phyloP scores from a whole-genome alignment of 1,140 invertebrate species.

The Sycobia sp. region DNA sequence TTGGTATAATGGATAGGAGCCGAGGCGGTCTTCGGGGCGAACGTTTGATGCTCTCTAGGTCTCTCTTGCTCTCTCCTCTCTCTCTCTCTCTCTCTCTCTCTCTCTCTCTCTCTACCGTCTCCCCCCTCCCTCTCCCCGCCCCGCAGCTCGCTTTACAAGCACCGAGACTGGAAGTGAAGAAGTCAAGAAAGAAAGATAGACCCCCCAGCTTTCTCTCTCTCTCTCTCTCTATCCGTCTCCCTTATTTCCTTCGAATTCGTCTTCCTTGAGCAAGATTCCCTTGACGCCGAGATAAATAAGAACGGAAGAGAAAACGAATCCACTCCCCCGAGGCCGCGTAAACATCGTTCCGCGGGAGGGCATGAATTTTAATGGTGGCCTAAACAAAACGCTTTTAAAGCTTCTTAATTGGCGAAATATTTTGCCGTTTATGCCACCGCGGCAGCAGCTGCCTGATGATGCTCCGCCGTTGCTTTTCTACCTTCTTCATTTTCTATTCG shows the following conservation, averaged over 20 bases:
- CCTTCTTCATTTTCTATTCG: no score
- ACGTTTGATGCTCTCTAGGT: slow-evolving; percentile 1
- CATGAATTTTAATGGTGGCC: slow-evolving; percentile 18
- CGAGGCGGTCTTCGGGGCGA: slow-evolving; percentile 27
- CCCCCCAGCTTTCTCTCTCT: background rate
- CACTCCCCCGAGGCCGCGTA: background rate
- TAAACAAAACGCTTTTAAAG: background rate
- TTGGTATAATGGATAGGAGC: slow-evolving; percentile 49
- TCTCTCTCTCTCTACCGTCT: no score
- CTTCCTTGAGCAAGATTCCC: background rate
- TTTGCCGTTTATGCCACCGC: background rate
- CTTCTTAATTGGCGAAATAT: slow-evolving; percentile 6
- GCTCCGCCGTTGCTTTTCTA: no score
- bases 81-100: background rate
- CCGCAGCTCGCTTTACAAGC: no score
- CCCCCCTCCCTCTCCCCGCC: no score
- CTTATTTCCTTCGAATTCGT: no score
- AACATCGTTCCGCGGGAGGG: background rate
- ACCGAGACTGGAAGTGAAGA: no score
- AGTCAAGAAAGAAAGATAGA: no score
- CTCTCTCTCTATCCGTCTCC: background rate
- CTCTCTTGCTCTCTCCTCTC: background rate
- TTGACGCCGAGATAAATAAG: background rate
- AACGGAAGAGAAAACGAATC: background rate
- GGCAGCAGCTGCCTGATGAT: no score